Percentiles rank a stretch among this genome's conserved stretches.
These are phyloP conservation scores for Oscheius sp. DNA, from an alignment of 1,140 invertebrate species.

Conservation along the genomic window DNA sequence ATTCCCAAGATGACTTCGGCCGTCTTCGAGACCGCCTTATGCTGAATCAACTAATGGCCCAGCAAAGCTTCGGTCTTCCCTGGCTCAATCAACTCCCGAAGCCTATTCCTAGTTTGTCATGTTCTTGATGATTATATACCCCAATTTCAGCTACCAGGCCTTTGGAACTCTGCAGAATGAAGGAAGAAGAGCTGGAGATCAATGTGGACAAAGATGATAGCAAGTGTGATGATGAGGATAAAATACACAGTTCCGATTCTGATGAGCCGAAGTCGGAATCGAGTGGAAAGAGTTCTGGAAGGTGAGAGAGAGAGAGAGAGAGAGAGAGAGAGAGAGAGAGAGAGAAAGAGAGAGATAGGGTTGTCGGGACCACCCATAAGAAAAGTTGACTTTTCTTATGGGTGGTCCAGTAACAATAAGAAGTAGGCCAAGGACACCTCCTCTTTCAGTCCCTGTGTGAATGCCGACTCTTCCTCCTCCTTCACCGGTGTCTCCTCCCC, in stretches of 20 bases:
- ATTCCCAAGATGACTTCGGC: constrained; percentile 3
- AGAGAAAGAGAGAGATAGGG: too few relatives aligned
- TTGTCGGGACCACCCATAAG: too few relatives aligned
- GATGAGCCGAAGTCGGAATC: neutral
- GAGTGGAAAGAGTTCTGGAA: too few relatives aligned
- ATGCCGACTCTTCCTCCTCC: neutral
- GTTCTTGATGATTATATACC: neutral
- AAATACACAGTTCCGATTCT: neutral
- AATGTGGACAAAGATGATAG: constrained; percentile 26
- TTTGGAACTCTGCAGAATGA: neutral
- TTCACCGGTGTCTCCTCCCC: neutral
- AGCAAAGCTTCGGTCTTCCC: constrained; percentile 11
- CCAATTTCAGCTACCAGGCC: constrained; percentile 5
- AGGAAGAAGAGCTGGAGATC: constrained; percentile 31
- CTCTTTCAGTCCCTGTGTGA: neutral
- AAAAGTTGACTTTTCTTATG: too few relatives aligned
- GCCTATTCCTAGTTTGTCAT: constrained; percentile 10
- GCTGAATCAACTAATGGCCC: constrained; percentile 21
- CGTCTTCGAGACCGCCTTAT: constrained; percentile 22
- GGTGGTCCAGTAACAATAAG: too few relatives aligned
- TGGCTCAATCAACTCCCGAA: constrained; percentile 25
- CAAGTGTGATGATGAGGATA: constrained; percentile 19
- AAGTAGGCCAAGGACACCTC: neutral
- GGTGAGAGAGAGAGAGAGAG: too few relatives aligned
- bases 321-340: too few relatives aligned